Evolutionary conservation across 2,888 invertebrate species (phyloP).

Genomic region (Rhopalosiphum nymphaeae): DNA sequence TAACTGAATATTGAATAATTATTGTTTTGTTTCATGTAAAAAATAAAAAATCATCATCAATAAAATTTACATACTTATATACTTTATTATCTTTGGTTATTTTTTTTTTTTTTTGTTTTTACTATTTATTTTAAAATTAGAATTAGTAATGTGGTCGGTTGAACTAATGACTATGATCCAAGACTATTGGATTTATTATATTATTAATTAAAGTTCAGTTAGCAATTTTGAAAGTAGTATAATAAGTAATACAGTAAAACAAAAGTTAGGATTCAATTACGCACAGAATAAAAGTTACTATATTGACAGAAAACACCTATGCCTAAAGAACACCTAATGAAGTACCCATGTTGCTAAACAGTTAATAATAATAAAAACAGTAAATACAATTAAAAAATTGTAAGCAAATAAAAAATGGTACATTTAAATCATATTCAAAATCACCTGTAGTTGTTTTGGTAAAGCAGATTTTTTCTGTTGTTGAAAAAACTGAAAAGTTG

Average conservation of each 20-base stretch:
- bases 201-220: no score
- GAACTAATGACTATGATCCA: no score
- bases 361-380: neutral
- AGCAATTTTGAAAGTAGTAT: no score
- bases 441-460: slow-evolving; percentile 87
- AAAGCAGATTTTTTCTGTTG: slow-evolving; percentile 92
- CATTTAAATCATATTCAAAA: neutral
- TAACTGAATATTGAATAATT: neutral
- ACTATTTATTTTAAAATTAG: no score
- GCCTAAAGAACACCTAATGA: no score
- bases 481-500: slow-evolving; percentile 90
- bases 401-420: neutral
- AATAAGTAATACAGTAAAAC: no score
- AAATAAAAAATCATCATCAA: neutral
- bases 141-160: no score
- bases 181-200: no score
- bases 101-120: no score
- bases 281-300: no score
- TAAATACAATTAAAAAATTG: neutral
- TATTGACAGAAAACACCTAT: no score
- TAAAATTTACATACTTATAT: neutral
- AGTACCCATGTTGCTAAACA: neutral
- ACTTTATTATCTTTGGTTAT: neutral
- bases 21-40: neutral
- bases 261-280: no score